A percentile compares a stretch with the other conserved stretches of the same genome.
phyloP scores from a whole-genome alignment of 1,140 invertebrate species.

The Vanessa atalanta region DNA sequence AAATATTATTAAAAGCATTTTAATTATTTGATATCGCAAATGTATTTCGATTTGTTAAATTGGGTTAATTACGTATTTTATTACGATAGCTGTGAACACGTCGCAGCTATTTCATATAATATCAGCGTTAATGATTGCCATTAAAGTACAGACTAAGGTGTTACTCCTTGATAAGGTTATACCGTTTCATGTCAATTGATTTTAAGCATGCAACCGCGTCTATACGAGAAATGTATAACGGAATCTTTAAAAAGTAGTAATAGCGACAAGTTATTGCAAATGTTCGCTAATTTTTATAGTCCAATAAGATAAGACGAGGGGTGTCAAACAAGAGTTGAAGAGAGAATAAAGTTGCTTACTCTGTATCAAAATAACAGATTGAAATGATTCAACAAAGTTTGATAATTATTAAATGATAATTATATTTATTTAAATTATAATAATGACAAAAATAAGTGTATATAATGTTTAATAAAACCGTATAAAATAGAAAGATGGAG shows the following conservation, averaged over 20 bases:
- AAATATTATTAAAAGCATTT: background rate
- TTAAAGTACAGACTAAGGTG: conserved; percentile 5
- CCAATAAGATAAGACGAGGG: too few relatives aligned
- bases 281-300: too few relatives aligned
- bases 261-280: too few relatives aligned
- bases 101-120: background rate
- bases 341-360: too few relatives aligned
- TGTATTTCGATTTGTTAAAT: background rate
- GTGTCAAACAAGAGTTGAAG: too few relatives aligned
- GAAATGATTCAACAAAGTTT: too few relatives aligned
- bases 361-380: too few relatives aligned
- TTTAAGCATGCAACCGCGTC: background rate
- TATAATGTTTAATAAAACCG: too few relatives aligned
- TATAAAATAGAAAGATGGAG: too few relatives aligned
- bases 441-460: too few relatives aligned
- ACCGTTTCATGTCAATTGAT: background rate
- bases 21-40: background rate
- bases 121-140: background rate
- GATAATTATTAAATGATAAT: too few relatives aligned
- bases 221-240: background rate
- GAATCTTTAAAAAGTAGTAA: background rate
- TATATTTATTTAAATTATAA: too few relatives aligned
- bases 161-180: conserved; percentile 9
- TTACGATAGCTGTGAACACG: background rate
- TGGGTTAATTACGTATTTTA: conserved; percentile 8